phyloP scores from a whole-genome alignment of 2,113 vertebrate genomes.

The Cyanocitta stelleri region DNA sequence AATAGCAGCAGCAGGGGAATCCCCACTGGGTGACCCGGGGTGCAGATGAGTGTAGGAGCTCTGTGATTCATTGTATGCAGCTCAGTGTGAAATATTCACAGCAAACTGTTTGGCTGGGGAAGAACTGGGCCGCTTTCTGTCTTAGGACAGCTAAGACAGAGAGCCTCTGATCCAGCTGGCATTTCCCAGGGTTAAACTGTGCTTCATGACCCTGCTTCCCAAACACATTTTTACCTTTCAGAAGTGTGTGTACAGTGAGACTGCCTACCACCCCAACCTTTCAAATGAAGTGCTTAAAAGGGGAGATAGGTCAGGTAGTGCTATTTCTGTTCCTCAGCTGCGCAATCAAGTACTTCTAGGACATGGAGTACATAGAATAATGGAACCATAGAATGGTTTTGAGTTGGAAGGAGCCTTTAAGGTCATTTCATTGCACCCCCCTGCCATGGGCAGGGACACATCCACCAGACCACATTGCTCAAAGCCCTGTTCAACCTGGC shows the following conservation, averaged over 20 bases:
- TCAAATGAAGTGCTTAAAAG: not conserved
- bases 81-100: not conserved
- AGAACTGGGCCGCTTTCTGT: not conserved
- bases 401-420: not conserved
- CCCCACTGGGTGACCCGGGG: slow-evolving; percentile 39
- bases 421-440: not conserved
- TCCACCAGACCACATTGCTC: not conserved
- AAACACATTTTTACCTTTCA: not conserved
- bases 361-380: not conserved
- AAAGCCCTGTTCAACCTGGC: not conserved
- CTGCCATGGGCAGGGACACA: not conserved
- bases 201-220: not conserved
- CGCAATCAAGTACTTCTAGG: not conserved
- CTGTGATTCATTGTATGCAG: slow-evolving; percentile 20
- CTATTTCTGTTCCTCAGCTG: not conserved
- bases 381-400: not conserved
- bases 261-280: not conserved
- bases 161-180: not conserved
- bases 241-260: not conserved
- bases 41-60: not conserved
- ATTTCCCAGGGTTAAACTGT: not conserved
- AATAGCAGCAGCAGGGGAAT: slow-evolving; percentile 35
- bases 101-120: not conserved
- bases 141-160: not conserved
- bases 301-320: not conserved